Conservation (phyloP, 2,888 invertebrate species). For the Perdita meconis region DNA sequence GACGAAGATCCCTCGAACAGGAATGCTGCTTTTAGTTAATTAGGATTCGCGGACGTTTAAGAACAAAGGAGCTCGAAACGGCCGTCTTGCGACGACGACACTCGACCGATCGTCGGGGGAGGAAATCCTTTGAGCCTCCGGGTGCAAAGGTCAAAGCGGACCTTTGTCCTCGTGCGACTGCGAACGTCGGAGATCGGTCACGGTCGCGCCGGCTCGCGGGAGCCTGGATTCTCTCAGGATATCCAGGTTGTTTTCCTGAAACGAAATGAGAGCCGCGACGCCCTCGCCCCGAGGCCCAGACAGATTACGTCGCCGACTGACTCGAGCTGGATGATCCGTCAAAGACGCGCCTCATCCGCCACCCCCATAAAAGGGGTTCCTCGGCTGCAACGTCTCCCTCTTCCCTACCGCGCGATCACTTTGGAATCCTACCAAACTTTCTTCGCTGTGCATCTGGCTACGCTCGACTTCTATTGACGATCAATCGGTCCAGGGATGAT, state of each 20-base stretch:
- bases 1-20: not conserved
- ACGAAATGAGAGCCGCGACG: constrained; percentile 68
- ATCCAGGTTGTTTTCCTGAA: constrained; percentile 64
- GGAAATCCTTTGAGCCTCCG: constrained; percentile 12
- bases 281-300: constrained; percentile 73
- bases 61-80: constrained; percentile 18
- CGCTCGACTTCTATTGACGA: constrained; percentile 33
- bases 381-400: constrained; percentile 51
- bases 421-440: constrained; percentile 70
- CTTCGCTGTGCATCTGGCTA: constrained; percentile 28
- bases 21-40: constrained; percentile 36
- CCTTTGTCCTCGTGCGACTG: constrained; percentile 21
- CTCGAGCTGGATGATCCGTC: constrained; percentile 75
- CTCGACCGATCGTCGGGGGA: constrained; percentile 31
- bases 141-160: constrained; percentile 18
- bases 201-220: constrained; percentile 22
- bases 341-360: constrained; percentile 70
- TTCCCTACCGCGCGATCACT: constrained; percentile 64
- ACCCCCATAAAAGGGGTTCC: constrained; percentile 62
- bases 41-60: constrained; percentile 7
- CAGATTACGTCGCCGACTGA: constrained; percentile 73
- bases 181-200: constrained; percentile 15
- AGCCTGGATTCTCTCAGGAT: constrained; percentile 47
- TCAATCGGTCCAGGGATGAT: constrained; percentile 44
- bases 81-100: constrained; percentile 4